Evolutionary conservation across 2,888 invertebrate genomes (phyloP).

Genomic region (Napeogenes sylphis): DNA sequence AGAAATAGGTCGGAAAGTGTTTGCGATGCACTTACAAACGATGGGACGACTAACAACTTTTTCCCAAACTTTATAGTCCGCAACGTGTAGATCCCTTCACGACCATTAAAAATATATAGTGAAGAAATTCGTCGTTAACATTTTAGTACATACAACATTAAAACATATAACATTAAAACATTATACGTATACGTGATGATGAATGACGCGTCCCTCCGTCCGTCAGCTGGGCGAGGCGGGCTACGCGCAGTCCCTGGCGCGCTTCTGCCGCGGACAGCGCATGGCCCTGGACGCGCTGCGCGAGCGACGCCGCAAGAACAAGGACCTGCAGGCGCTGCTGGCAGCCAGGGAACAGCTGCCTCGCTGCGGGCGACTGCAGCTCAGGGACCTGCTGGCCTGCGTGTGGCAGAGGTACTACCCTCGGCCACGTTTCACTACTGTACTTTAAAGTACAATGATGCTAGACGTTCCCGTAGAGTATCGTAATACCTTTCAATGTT

Average conservation of each 20-base stretch:
- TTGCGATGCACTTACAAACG: no score
- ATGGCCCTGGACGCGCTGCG: constrained; percentile 89
- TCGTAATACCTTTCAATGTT: background rate
- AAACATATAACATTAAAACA: no score
- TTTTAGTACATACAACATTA: no score
- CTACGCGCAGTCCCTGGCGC: constrained; percentile 84
- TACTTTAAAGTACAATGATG: no score
- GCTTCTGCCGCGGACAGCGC: constrained; percentile 93
- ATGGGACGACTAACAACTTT: no score
- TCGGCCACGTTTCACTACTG: no score
- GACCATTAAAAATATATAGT: no score
- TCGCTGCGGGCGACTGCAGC: constrained; percentile 87
- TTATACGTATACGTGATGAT: background rate
- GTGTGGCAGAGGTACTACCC: constrained; percentile 69
- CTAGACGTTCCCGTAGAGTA: no score
- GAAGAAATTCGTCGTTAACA: no score
- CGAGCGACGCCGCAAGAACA: constrained; percentile 85
- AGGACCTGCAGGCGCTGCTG: constrained; percentile 87
- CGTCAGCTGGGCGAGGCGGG: constrained; percentile 83
- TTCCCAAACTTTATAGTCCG: no score
- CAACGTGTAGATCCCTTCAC: no score
- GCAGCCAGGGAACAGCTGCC: constrained; percentile 87
- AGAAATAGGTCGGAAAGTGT: no score
- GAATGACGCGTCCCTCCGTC: background rate
- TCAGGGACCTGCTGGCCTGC: constrained; percentile 84